These are phyloP conservation scores for Pseudococcus jackbeardsleyi DNA, from an alignment of 2,888 invertebrate genomes.

Conservation along the genomic window DNA sequence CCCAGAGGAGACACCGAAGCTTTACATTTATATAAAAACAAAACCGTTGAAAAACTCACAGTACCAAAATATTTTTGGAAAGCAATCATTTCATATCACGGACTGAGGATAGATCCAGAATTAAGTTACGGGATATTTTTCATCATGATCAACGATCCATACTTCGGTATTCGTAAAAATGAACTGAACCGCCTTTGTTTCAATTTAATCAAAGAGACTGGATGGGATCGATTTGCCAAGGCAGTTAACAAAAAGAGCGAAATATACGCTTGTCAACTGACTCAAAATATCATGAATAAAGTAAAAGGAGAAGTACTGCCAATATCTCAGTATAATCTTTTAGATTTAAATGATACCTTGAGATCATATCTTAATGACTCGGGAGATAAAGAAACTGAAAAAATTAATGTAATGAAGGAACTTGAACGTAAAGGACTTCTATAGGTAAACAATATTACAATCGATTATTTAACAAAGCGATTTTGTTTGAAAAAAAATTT, in stretches of 20 bases:
- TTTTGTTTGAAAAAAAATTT: no score
- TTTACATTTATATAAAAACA: neutral
- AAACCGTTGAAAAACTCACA: neutral
- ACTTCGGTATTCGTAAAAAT: neutral
- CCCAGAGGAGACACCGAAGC: neutral
- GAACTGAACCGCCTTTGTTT: neutral
- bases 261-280: neutral
- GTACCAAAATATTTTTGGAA: slow-evolving; percentile 1
- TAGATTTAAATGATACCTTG: neutral
- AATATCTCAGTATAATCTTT: neutral
- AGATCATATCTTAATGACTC: neutral
- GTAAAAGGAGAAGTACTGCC: neutral
- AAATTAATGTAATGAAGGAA: neutral
- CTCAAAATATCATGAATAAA: neutral
- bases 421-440: neutral
- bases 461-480: no score
- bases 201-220: neutral
- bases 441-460: no score
- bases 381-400: neutral
- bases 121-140: neutral
- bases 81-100: neutral
- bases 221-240: neutral
- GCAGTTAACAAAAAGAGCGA: neutral
- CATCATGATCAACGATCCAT: neutral
- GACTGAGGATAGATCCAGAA: neutral